These are phyloP conservation scores for Meiosimyza platycephala DNA, from an alignment of 2,888 invertebrate genomes.

Conservation along the genomic window DNA sequence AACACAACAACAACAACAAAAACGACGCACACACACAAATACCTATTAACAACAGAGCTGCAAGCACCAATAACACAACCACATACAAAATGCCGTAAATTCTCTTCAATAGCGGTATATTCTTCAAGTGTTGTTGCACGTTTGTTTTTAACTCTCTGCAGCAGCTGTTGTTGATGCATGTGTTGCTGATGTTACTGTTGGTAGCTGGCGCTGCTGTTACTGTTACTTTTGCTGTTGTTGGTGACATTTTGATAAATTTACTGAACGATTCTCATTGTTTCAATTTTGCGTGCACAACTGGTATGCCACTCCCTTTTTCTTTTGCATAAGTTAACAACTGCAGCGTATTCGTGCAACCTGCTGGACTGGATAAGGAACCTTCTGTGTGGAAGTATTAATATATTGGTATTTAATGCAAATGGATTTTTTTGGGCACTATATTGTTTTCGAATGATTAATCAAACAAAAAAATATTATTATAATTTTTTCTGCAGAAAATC, in stretches of 20 bases:
- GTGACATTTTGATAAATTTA: conserved; percentile 44
- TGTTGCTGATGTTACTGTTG: conserved; percentile 5
- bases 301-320: too few species aligned
- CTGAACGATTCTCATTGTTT: background rate
- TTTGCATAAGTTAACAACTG: too few species aligned
- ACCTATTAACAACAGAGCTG: background rate
- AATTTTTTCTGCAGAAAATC: too few species aligned
- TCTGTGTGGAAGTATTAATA: too few species aligned
- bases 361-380: too few species aligned
- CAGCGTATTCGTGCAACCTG: too few species aligned
- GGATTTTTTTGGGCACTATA: too few species aligned
- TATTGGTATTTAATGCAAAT: too few species aligned
- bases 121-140: conserved; percentile 1
- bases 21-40: conserved; percentile 4
- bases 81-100: conserved; percentile 18
- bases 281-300: too few species aligned
- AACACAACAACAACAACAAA: conserved; percentile 10
- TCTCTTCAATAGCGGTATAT: conserved; percentile 21
- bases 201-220: background rate
- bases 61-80: conserved; percentile 3
- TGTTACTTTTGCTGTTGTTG: conserved; percentile 21
- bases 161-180: background rate
- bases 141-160: background rate
- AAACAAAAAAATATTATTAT: too few species aligned
- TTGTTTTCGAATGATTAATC: too few species aligned